Conservation (phyloP, 1,140 invertebrate species). For the Calephelis nemesis region DNA sequence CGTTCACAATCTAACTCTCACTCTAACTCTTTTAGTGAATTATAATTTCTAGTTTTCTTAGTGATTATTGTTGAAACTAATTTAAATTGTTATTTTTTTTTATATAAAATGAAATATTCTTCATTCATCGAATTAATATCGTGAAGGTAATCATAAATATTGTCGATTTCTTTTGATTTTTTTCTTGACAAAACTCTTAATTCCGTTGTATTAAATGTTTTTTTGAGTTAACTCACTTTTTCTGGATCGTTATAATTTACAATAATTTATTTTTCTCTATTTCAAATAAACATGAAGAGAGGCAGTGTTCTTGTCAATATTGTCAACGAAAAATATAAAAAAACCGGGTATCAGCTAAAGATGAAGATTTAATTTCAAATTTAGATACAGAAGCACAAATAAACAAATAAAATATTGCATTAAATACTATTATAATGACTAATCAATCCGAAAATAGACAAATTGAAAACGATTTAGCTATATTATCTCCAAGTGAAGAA, state of each 20-base stretch:
- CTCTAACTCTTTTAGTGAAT: too few species aligned
- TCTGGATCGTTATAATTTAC: not conserved
- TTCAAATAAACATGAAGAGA: conserved; percentile 2
- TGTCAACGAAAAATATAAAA: conserved; percentile 4
- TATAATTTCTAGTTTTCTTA: conserved; percentile 8
- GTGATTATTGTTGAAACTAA: conserved; percentile 7
- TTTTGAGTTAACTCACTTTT: conserved; percentile 7
- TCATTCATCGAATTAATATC: not conserved
- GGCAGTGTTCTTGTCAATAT: not conserved
- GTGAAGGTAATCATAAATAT: not conserved
- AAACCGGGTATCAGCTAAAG: not conserved
- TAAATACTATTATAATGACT: conserved; percentile 6
- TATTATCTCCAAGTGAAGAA: conserved; percentile 5
- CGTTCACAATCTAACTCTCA: too few species aligned
- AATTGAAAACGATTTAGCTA: not conserved
- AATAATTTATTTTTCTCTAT: conserved; percentile 2
- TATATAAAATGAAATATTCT: conserved; percentile 3
- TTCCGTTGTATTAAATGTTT: not conserved
- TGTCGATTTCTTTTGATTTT: not conserved
- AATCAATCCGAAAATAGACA: not conserved
- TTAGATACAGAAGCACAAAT: conserved; percentile 4
- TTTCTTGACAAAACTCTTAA: not conserved
- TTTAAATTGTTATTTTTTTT: conserved; percentile 3
- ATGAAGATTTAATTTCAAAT: not conserved
- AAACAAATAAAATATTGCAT: conserved; percentile 6